Evolutionary conservation across 2,888 invertebrate genomes (phyloP).

Genomic region (Clusia tigrina): DNA sequence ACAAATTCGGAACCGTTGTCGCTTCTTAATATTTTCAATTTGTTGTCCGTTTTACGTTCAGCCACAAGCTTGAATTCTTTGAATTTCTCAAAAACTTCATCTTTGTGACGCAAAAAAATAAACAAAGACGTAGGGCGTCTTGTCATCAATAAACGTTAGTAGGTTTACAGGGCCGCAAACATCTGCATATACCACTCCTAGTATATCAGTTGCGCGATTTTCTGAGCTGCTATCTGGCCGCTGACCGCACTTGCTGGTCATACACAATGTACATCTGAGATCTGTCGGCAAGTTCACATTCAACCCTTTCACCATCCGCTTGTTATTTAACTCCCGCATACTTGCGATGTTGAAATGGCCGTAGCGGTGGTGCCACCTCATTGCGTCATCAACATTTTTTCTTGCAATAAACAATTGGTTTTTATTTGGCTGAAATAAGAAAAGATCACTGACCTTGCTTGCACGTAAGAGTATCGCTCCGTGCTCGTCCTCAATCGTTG

Average conservation of each 20-base stretch:
- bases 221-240: not conserved
- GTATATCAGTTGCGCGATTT: constrained; percentile 8
- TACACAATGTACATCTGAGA: constrained; percentile 1
- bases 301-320: not conserved
- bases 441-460: no score
- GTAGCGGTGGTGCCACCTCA: constrained; percentile 20
- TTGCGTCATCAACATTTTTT: constrained; percentile 9
- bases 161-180: constrained; percentile 21
- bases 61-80: constrained; percentile 25
- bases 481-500: no score
- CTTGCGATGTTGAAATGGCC: constrained; percentile 28
- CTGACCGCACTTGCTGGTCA: constrained; percentile 8
- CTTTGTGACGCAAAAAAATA: constrained; percentile 28
- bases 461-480: no score
- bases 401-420: no score
- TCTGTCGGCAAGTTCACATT: not conserved
- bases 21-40: constrained; percentile 26
- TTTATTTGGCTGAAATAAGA: no score
- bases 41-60: constrained; percentile 24
- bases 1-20: constrained; percentile 29
- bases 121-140: constrained; percentile 22
- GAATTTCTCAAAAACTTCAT: constrained; percentile 26
- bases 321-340: constrained; percentile 17
- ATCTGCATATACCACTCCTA: constrained; percentile 2
- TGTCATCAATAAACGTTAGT: constrained; percentile 33